These are phyloP conservation scores for Turritopsis dohrnii DNA, from an alignment of 30 jellyfish, hydroid and myxozoan species.

Conservation along the genomic window DNA sequence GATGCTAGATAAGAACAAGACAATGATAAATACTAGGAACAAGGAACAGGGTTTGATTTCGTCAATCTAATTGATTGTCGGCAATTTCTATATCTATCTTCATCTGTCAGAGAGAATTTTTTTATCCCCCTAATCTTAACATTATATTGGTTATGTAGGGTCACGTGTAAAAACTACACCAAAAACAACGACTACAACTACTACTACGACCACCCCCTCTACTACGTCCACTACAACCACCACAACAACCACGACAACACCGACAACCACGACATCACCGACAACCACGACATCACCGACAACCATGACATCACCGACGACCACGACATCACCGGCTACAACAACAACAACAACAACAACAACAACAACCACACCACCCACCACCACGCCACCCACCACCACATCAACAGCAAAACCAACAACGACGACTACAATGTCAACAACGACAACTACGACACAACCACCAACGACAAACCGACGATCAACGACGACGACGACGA, in stretches of 20 bases:
- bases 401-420: neutral
- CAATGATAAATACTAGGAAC: too few species aligned
- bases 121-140: too few species aligned
- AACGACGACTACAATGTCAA: slow-evolving; percentile 11
- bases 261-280: neutral
- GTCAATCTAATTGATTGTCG: too few species aligned
- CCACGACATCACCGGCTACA: neutral
- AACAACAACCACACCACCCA: neutral
- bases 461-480: slow-evolving; percentile 14
- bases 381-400: neutral
- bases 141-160: neutral
- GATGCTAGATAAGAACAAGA: too few species aligned
- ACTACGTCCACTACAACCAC: neutral
- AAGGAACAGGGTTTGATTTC: too few species aligned
- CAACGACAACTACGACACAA: slow-evolving; percentile 21
- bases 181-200: neutral
- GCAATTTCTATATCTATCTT: too few species aligned
- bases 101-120: too few species aligned
- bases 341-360: neutral
- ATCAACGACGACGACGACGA: slow-evolving; percentile 24
- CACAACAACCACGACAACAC: neutral
- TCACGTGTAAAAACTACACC: neutral
- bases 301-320: neutral
- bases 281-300: neutral
- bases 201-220: neutral